Percentiles rank a stretch among this genome's conserved stretches.
These are phyloP conservation scores for Drosophila kanekoi DNA, from an alignment of 2,888 invertebrate species.

Conservation along the genomic window DNA sequence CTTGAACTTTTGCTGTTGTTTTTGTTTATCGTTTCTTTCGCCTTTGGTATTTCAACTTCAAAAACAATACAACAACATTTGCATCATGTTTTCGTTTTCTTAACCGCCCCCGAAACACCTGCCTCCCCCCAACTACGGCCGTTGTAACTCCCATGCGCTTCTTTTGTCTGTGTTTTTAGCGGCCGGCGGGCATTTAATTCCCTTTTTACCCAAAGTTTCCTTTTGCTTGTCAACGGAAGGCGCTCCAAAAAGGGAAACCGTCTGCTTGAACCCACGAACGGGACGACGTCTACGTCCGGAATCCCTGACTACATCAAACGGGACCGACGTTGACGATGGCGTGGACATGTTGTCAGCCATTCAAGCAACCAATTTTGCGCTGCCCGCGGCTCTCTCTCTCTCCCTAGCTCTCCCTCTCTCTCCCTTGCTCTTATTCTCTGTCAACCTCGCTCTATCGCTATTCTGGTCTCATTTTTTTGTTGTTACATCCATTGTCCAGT, in stretches of 20 bases:
- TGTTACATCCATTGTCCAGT: slow-evolving; percentile 32
- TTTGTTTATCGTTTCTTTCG: slow-evolving; percentile 17
- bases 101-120: slow-evolving; percentile 27
- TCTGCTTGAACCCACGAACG: slow-evolving; percentile 45
- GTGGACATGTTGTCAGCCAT: slow-evolving; percentile 66
- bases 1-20: slow-evolving; percentile 58
- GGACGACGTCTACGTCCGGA: slow-evolving; percentile 43
- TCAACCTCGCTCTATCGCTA: background rate
- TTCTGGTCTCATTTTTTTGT: background rate
- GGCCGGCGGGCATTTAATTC: slow-evolving; percentile 60
- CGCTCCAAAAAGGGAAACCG: slow-evolving; percentile 41
- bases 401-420: background rate
- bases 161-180: slow-evolving; percentile 59
- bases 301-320: slow-evolving; percentile 56
- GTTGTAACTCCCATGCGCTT: slow-evolving; percentile 13
- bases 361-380: slow-evolving; percentile 56
- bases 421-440: background rate
- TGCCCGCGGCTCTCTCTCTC: slow-evolving; percentile 23
- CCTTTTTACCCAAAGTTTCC: slow-evolving; percentile 57
- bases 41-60: slow-evolving; percentile 49
- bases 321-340: slow-evolving; percentile 30
- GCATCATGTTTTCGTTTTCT: slow-evolving; percentile 50
- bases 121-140: slow-evolving; percentile 1
- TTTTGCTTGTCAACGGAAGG: slow-evolving; percentile 64
- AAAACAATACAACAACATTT: slow-evolving; percentile 64